Conservation (phyloP, 2,797 vertebrate species). For the Todus mexicanus region DNA sequence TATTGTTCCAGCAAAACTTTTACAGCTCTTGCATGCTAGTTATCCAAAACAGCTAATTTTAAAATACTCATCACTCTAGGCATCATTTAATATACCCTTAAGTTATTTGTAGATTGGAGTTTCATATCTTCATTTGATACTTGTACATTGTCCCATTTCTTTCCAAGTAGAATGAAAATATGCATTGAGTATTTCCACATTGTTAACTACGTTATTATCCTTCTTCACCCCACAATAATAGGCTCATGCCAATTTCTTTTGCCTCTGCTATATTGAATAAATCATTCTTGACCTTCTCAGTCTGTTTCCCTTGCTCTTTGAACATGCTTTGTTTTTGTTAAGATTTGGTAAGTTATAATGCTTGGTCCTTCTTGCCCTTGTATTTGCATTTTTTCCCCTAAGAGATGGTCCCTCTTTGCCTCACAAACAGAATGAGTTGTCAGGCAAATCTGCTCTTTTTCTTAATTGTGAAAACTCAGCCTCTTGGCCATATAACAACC, state of each 20-base stretch:
- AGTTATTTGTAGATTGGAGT: slow-evolving; percentile 3
- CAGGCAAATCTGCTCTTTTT: not conserved
- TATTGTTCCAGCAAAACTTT: not conserved
- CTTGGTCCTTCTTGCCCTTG: not conserved
- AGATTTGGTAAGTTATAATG: not conserved
- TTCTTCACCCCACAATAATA: not conserved
- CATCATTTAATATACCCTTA: not conserved
- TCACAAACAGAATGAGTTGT: not conserved
- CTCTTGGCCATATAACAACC: not conserved
- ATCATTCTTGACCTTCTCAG: not conserved
- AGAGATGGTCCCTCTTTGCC: not conserved
- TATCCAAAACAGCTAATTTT: not conserved
- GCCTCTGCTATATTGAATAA: not conserved
- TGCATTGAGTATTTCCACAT: not conserved
- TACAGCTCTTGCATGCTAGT: not conserved
- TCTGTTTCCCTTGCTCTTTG: not conserved
- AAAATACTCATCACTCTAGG: not conserved
- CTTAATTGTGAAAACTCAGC: slow-evolving; percentile 6
- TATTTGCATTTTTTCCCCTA: not conserved
- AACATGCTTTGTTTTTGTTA: not conserved
- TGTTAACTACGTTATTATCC: not conserved
- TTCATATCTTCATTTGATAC: not conserved
- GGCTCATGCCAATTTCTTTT: not conserved
- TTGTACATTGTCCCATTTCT: not conserved
- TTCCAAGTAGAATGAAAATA: not conserved